phyloP scores from a whole-genome alignment of 2,797 vertebrate species.

The Emys orbicularis region DNA sequence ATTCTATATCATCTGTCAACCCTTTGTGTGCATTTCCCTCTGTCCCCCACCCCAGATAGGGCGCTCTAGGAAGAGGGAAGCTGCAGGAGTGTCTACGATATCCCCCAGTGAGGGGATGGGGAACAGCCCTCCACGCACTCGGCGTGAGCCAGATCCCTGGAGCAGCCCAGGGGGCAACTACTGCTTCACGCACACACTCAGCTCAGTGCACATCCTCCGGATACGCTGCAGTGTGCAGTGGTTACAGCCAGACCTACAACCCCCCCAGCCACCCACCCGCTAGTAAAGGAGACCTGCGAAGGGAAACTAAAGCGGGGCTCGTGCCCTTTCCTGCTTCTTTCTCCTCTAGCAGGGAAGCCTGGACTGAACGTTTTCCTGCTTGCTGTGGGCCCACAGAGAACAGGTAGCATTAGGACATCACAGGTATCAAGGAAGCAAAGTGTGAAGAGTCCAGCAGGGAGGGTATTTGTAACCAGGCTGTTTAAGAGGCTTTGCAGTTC shows the following conservation, averaged over 20 bases:
- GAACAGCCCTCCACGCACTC: too few species aligned
- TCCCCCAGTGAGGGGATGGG: too few species aligned
- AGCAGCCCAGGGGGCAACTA: too few species aligned
- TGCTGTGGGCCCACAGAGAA: background rate
- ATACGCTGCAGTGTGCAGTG: too few species aligned
- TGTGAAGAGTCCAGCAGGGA: background rate
- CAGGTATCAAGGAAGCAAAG: rapidly evolving
- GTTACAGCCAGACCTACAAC: too few species aligned
- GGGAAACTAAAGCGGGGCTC: background rate
- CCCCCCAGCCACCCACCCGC: too few species aligned
- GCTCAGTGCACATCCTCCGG: too few species aligned
- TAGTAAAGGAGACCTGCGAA: background rate
- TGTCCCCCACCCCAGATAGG: background rate
- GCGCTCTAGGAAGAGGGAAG: background rate
- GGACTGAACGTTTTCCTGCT: background rate
- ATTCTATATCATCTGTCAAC: too few species aligned
- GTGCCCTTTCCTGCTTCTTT: background rate
- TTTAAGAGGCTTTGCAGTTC: background rate
- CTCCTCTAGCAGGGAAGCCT: background rate
- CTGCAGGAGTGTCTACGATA: too few species aligned
- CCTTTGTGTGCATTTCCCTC: too few species aligned
- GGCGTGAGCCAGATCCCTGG: too few species aligned
- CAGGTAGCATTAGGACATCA: rapidly evolving
- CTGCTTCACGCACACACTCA: background rate
- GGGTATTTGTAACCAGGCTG: background rate